phyloP scores from a whole-genome alignment of 2,888 invertebrate species.

The Athrips mouffetella region DNA sequence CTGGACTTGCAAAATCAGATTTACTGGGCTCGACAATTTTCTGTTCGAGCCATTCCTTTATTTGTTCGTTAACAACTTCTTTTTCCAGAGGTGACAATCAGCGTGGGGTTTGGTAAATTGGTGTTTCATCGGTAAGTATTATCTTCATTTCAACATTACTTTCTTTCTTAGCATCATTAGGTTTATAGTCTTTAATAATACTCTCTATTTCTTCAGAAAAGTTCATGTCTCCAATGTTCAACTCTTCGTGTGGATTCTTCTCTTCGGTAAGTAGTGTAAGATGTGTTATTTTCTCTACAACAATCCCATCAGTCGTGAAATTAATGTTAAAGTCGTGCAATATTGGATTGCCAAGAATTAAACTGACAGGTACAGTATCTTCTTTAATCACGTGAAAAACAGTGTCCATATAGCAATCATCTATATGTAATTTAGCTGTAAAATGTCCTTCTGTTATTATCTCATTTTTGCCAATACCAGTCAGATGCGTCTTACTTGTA shows the following conservation, averaged over 20 bases:
- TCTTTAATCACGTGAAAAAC: constrained; percentile 24
- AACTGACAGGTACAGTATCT: constrained; percentile 18
- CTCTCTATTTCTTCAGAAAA: constrained; percentile 11
- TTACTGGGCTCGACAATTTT: constrained; percentile 18
- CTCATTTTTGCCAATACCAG: constrained; percentile 21
- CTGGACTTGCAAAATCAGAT: constrained; percentile 26
- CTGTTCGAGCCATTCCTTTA: constrained; percentile 11
- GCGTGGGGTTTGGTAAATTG: constrained; percentile 16
- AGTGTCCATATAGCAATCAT: constrained; percentile 13
- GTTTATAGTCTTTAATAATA: constrained; percentile 18
- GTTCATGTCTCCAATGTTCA: constrained; percentile 6
- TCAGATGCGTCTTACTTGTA: background rate
- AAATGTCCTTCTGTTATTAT: constrained; percentile 21
- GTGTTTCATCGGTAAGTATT: constrained; percentile 16
- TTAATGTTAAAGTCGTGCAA: constrained; percentile 23
- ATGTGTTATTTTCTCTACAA: constrained; percentile 15
- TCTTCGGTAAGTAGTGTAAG: constrained; percentile 18
- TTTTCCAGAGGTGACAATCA: constrained; percentile 17
- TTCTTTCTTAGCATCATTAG: constrained; percentile 11
- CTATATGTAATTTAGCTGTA: constrained; percentile 21
- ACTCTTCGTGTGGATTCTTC: constrained; percentile 1
- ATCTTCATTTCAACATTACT: constrained; percentile 19
- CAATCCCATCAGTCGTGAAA: constrained; percentile 17
- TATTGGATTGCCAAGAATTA: constrained; percentile 25
- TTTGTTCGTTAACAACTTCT: constrained; percentile 15